These are phyloP conservation scores for Platichthys stellatus DNA, from an alignment of 2,113 vertebrate species.

Conservation along the genomic window DNA sequence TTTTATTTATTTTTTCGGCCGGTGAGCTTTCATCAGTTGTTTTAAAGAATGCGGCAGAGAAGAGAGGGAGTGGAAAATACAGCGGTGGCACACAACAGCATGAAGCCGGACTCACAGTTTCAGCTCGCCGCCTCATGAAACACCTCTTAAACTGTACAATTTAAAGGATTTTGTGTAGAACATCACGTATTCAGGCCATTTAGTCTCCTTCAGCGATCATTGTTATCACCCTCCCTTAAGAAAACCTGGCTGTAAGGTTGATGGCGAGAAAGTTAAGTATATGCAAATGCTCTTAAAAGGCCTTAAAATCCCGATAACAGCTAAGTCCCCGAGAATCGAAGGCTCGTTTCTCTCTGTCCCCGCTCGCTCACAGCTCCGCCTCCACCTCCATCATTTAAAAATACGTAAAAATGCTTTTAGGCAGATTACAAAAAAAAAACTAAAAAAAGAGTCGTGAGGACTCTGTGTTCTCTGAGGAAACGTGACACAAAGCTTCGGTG, in stretches of 20 bases:
- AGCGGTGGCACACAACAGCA: neutral
- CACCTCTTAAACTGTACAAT: slow-evolving; percentile 18
- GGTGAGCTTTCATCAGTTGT: slow-evolving; percentile 20
- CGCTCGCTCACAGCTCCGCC: neutral
- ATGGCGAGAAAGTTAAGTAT: slow-evolving; percentile 34
- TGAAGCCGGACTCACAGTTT: neutral
- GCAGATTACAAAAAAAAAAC: slow-evolving; percentile 2
- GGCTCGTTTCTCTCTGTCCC: neutral
- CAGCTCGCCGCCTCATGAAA: slow-evolving; percentile 22
- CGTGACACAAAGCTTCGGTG: slow-evolving; percentile 47
- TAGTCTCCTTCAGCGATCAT: slow-evolving; percentile 22
- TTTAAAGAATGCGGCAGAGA: slow-evolving; percentile 31
- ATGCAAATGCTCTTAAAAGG: slow-evolving; percentile 33
- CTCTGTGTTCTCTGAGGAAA: slow-evolving; percentile 56
- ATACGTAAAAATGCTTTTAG: slow-evolving; percentile 31
- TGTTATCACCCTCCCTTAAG: neutral
- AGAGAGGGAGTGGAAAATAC: neutral
- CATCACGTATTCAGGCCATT: slow-evolving; percentile 35
- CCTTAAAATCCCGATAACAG: slow-evolving; percentile 18
- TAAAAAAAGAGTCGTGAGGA: slow-evolving; percentile 21
- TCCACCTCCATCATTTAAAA: slow-evolving; percentile 19
- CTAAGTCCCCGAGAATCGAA: neutral
- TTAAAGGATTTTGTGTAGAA: slow-evolving; percentile 13
- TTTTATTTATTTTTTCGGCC: neutral
- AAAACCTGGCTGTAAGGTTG: slow-evolving; percentile 19